A percentile compares a stretch with the other conserved stretches of the same genome.
Evolutionary conservation across 1,140 invertebrate species (phyloP).

Genomic region (Drosophila equinoxialis): DNA sequence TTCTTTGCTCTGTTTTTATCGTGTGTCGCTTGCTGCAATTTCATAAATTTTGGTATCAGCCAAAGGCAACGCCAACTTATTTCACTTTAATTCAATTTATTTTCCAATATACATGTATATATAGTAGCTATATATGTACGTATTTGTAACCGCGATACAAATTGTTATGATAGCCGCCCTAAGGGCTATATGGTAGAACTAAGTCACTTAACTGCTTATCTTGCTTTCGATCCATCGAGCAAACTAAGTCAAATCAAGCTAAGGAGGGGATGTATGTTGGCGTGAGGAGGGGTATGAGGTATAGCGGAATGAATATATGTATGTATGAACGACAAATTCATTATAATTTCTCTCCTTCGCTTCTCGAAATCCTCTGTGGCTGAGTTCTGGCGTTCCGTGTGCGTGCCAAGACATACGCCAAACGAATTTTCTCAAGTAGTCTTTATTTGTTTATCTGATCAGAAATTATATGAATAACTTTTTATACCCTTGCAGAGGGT

Average conservation of each 20-base stretch:
- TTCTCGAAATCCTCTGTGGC: slow-evolving; percentile 36
- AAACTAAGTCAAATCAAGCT: slow-evolving; percentile 65
- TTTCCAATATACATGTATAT: slow-evolving; percentile 58
- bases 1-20: slow-evolving; percentile 2
- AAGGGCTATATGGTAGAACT: slow-evolving; percentile 43
- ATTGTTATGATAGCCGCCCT: slow-evolving; percentile 36
- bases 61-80: slow-evolving; percentile 62
- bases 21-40: slow-evolving; percentile 48
- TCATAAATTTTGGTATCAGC: slow-evolving; percentile 72
- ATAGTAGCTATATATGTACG: slow-evolving; percentile 39
- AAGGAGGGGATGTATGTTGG: background rate
- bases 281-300: slow-evolving; percentile 6
- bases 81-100: slow-evolving; percentile 80
- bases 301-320: slow-evolving; percentile 39
- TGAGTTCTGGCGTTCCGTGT: slow-evolving; percentile 51
- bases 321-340: slow-evolving; percentile 74
- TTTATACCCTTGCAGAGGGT: no score
- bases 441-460: no score
- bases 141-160: slow-evolving; percentile 24
- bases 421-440: slow-evolving; percentile 45
- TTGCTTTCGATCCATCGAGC: slow-evolving; percentile 48
- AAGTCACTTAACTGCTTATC: slow-evolving; percentile 78
- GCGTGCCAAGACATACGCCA: slow-evolving; percentile 69
- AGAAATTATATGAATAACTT: no score
- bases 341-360: slow-evolving; percentile 61